These are phyloP conservation scores for Platynereis dumerilii DNA, from an alignment of 2,888 invertebrate genomes.

Conservation along the genomic window DNA sequence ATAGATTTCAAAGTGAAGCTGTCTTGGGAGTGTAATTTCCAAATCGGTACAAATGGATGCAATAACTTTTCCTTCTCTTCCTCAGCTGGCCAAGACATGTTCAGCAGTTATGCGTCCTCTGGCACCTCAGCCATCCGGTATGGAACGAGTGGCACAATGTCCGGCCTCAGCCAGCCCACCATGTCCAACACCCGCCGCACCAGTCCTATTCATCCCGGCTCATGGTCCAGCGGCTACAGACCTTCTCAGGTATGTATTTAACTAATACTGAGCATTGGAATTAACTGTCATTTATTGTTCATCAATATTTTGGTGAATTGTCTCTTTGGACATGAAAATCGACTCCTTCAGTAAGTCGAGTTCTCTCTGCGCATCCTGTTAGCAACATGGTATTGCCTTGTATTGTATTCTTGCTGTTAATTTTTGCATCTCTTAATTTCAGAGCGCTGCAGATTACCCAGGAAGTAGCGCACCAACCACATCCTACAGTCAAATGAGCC, in stretches of 20 bases:
- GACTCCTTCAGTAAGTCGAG: too few species aligned
- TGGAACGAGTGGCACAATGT: slow-evolving; percentile 1
- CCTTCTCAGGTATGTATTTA: too few species aligned
- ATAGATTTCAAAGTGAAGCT: too few species aligned
- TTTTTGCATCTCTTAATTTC: slow-evolving; percentile 11
- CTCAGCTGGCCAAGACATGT: slow-evolving; percentile 17
- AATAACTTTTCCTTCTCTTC: too few species aligned
- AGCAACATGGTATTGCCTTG: too few species aligned
- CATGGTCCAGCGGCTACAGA: neutral
- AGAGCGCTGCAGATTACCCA: slow-evolving; percentile 23
- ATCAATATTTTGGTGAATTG: too few species aligned
- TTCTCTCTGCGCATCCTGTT: too few species aligned
- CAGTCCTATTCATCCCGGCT: slow-evolving; percentile 12
- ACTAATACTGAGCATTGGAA: too few species aligned
- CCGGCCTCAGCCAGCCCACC: slow-evolving; percentile 10
- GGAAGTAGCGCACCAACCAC: slow-evolving; percentile 17
- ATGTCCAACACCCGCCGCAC: slow-evolving; percentile 12
- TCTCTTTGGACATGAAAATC: too few species aligned
- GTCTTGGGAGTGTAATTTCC: too few species aligned
- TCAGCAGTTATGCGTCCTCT: slow-evolving; percentile 11
- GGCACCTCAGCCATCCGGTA: slow-evolving; percentile 24
- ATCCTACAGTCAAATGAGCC: slow-evolving; percentile 73
- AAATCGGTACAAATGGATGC: too few species aligned
- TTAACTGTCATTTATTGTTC: too few species aligned
- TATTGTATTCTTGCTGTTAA: neutral